Conservation (phyloP, 2,113 vertebrate species). For the Chlorocebus sabaeus region DNA sequence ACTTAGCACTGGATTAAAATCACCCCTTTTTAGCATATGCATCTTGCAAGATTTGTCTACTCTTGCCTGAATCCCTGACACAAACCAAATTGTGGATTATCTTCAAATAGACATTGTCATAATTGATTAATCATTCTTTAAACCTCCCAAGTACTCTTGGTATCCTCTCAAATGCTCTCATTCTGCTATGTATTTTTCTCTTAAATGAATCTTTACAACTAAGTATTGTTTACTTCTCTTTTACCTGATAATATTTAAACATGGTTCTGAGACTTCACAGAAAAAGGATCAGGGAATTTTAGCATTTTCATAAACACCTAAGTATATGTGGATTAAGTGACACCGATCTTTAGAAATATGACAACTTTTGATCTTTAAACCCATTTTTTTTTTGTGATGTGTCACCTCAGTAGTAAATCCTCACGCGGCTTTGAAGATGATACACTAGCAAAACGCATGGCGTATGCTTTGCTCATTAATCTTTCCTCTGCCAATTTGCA, state of each 20-base stretch:
- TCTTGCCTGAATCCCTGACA: neutral
- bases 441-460: neutral
- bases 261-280: neutral
- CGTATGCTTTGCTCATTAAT: neutral
- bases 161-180: neutral
- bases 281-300: neutral
- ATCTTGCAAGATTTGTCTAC: neutral
- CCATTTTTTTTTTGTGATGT: neutral
- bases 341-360: neutral
- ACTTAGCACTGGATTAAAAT: neutral
- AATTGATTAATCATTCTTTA: neutral
- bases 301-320: neutral
- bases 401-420: neutral
- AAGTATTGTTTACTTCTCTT: neutral
- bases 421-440: neutral
- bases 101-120: neutral
- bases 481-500: neutral
- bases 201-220: constrained; percentile 6
- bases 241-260: neutral
- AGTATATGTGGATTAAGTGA: neutral
- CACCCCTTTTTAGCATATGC: neutral
- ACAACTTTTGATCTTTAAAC: neutral
- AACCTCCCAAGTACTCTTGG: neutral
- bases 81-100: neutral
- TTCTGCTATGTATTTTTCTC: neutral